Base-by-base conservation (phyloP, 2,113 vertebrate genomes). In the Siniperca chuatsi region DNA sequence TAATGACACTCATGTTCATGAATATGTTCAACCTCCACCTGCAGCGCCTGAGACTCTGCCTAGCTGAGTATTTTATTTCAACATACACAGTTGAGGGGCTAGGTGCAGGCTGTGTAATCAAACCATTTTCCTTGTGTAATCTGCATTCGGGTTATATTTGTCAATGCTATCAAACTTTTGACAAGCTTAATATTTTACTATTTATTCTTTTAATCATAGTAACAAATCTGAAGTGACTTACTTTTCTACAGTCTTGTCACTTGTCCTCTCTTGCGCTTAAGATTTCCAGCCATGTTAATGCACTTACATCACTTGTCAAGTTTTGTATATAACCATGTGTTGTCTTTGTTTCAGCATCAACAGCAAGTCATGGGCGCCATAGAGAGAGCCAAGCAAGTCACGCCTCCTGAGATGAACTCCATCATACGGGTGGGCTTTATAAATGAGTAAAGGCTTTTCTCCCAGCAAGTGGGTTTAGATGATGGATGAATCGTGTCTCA, bases 331-430 rank as follows among this genome's bases (percentile, higher is more conserved):
- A 55, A 80, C n/a, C 40, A 2, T 88, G 46, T 83, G 12, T 65
- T 58, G 6, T 85, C n/a, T 92, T 54, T 88, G 6, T 92, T 21
- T 7, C 91, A 99, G 98, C 98, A 99, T 94, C 98, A 99, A 91
- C 98, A 99, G 93, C 98, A 99, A 91, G 98, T 99, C 85, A 94
- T 99, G 93, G 98, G 98, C 23, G 98, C 98, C 87, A 99, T 99
- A 0, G 98, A 99, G 88, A 92, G 98, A 83, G 98, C 98, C 73
- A 99, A 99, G 93, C 98, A 99, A 93, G 98, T 99, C 83, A 99
- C 98, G 0, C 98, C 98, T 0, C 98, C 98, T 0, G 98, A 99
- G 92, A 97, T 99, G 95, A 99, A 99, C 95, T 99, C 98, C 92
- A 99, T 99, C 94, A 99, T 99, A 94, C 96, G 98, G 88, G 98